Percentiles rank a stretch among this genome's conserved stretches.
Evolutionary conservation across 2,888 invertebrate genomes (phyloP).

Genomic region (Lasioglossum lativentre): DNA sequence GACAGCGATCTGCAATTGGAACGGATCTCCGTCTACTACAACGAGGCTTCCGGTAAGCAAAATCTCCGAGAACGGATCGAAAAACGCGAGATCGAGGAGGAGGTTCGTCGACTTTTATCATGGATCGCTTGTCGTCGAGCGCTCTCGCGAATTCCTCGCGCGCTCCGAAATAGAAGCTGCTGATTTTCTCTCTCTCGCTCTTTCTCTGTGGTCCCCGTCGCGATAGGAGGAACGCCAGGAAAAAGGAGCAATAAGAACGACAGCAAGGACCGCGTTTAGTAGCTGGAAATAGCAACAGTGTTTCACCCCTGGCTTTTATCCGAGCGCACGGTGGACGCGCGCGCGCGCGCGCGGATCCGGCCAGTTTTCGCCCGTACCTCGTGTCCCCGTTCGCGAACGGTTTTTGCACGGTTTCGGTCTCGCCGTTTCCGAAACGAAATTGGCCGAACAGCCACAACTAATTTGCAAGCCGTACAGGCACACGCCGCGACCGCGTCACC

Average conservation of each 20-base stretch:
- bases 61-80: background rate
- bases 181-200: background rate
- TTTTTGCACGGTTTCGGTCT: background rate
- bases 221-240: constrained; percentile 52
- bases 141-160: background rate
- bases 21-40: constrained; percentile 89
- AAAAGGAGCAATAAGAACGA: constrained; percentile 43
- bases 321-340: constrained; percentile 10
- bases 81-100: background rate
- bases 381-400: background rate
- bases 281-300: constrained; percentile 71
- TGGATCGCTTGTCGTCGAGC: background rate
- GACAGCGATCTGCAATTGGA: constrained; percentile 88
- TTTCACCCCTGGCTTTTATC: constrained; percentile 59
- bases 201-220: background rate
- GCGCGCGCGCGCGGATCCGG: background rate
- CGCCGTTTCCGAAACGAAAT: constrained; percentile 15
- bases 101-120: background rate
- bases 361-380: background rate
- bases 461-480: constrained; percentile 67
- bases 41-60: constrained; percentile 86
- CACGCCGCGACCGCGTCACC: constrained; percentile 8
- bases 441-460: constrained; percentile 29
- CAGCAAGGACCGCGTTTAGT: constrained; percentile 41
- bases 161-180: constrained; percentile 48